Percentiles rank a stretch among this genome's conserved stretches.
Evolutionary conservation across 1,140 invertebrate genomes (phyloP).

Genomic region (Homalodisca vitripennis): DNA sequence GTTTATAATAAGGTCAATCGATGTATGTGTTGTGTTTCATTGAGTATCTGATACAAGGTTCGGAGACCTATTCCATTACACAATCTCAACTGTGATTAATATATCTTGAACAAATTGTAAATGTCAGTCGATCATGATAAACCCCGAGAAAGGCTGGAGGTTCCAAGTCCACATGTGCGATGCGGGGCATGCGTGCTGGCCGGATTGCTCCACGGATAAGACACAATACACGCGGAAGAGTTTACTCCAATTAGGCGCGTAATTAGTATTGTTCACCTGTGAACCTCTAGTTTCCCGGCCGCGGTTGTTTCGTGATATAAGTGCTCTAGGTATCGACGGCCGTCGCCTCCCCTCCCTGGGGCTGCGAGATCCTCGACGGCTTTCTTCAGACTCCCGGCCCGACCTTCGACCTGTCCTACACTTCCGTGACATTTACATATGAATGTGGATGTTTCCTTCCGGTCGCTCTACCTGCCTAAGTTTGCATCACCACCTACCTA

Average conservation of each 20-base stretch:
- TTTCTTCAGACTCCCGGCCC: background rate
- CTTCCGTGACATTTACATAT: background rate
- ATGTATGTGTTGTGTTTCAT: too few relatives aligned
- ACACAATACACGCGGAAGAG: conserved; percentile 20
- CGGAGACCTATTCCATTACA: too few relatives aligned
- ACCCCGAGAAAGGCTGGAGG: too few relatives aligned
- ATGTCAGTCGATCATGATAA: too few relatives aligned
- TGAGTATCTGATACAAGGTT: too few relatives aligned
- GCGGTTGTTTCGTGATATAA: conserved; percentile 18
- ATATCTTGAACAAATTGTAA: too few relatives aligned
- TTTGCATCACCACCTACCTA: too few relatives aligned
- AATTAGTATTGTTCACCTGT: conserved; percentile 20
- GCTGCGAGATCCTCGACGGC: background rate
- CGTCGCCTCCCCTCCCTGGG: background rate
- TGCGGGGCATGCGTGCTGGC: background rate
- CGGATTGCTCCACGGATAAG: conserved; percentile 2
- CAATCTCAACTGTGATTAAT: too few relatives aligned
- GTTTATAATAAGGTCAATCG: too few relatives aligned
- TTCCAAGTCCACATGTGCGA: background rate
- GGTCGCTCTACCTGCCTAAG: too few relatives aligned
- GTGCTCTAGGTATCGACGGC: background rate
- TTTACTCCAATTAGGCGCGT: conserved; percentile 14
- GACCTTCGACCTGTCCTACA: conserved; percentile 3
- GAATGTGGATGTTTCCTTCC: too few relatives aligned
- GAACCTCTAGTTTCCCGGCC: background rate